These are phyloP conservation scores for Puffinus mauretanicus DNA, from an alignment of 2,113 vertebrate species.

Conservation along the genomic window DNA sequence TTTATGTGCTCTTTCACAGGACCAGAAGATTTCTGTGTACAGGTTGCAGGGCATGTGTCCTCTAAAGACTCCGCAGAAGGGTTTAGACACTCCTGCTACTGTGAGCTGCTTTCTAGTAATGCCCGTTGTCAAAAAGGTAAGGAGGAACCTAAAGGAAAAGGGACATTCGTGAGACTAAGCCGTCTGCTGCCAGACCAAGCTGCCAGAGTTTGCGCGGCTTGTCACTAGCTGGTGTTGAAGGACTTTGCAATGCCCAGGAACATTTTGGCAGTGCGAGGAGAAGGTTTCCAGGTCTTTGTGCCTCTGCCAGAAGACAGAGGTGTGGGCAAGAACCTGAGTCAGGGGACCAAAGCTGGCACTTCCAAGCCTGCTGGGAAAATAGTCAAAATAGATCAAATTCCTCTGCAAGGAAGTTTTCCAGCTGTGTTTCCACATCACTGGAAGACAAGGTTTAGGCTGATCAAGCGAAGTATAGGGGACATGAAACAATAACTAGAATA, in stretches of 20 bases:
- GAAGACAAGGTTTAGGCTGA: not conserved
- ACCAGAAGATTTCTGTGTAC: constrained; percentile 94
- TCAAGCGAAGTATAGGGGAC: not conserved
- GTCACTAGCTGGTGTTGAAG: not conserved
- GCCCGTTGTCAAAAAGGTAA: constrained; percentile 86
- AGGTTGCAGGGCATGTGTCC: constrained; percentile 97
- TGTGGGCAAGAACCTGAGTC: not conserved
- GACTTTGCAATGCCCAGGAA: not conserved
- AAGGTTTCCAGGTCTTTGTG: not conserved
- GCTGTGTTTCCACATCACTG: constrained; percentile 45
- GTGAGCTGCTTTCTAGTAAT: constrained; percentile 89
- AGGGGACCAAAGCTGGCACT: constrained; percentile 4
- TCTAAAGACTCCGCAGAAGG: constrained; percentile 83
- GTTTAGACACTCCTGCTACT: constrained; percentile 85
- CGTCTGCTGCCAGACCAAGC: not conserved
- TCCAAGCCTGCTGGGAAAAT: constrained; percentile 2
- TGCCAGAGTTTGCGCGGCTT: not conserved
- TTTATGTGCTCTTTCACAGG: constrained; percentile 69
- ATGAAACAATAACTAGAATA: not conserved
- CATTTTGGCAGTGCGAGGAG: not conserved
- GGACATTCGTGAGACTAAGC: not conserved
- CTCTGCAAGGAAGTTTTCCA: constrained; percentile 19
- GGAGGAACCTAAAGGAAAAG: not conserved
- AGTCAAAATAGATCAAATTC: constrained; percentile 45
- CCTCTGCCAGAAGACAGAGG: constrained; percentile 9